Evolutionary conservation across 2,797 vertebrate genomes (phyloP).

Genomic region (Streptopelia turtur): DNA sequence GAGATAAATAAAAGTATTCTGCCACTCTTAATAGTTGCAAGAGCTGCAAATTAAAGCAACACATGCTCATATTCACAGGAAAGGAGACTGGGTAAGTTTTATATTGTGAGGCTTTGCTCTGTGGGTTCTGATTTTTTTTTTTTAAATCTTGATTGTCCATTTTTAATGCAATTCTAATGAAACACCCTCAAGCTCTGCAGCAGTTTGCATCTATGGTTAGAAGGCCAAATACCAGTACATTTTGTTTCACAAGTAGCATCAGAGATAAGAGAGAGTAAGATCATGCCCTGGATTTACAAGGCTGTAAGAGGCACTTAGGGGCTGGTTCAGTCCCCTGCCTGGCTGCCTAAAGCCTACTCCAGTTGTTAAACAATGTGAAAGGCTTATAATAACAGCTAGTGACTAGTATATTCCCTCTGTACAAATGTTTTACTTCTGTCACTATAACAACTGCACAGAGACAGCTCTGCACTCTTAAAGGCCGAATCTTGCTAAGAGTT

Average conservation of each 20-base stretch:
- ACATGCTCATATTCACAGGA: background rate
- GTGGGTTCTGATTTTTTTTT: conserved; percentile 19
- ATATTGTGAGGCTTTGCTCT: conserved; percentile 50
- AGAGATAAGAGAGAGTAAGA: conserved; percentile 54
- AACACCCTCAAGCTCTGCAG: conserved; percentile 47
- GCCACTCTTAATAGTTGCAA: background rate
- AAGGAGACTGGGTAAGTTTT: conserved; percentile 47
- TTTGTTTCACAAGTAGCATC: conserved; percentile 34
- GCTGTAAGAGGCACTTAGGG: conserved; percentile 53
- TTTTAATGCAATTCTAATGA: conserved; percentile 64
- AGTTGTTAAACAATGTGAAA: conserved; percentile 57
- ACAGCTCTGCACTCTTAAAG: conserved; percentile 22
- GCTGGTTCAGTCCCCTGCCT: conserved; percentile 32
- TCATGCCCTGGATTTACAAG: conserved; percentile 53
- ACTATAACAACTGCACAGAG: conserved; percentile 4
- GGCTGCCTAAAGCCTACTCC: conserved; percentile 40
- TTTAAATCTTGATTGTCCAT: conserved; percentile 22
- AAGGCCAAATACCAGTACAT: background rate
- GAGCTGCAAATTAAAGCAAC: background rate
- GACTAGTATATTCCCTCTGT: conserved; percentile 46
- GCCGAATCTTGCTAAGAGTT: background rate
- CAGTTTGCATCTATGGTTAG: background rate
- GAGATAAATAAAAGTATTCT: background rate
- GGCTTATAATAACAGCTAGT: conserved; percentile 56
- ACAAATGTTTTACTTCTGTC: conserved; percentile 60